These are phyloP conservation scores for Styela clava DNA, from an alignment of 23 tunicate genomes.

Conservation along the genomic window DNA sequence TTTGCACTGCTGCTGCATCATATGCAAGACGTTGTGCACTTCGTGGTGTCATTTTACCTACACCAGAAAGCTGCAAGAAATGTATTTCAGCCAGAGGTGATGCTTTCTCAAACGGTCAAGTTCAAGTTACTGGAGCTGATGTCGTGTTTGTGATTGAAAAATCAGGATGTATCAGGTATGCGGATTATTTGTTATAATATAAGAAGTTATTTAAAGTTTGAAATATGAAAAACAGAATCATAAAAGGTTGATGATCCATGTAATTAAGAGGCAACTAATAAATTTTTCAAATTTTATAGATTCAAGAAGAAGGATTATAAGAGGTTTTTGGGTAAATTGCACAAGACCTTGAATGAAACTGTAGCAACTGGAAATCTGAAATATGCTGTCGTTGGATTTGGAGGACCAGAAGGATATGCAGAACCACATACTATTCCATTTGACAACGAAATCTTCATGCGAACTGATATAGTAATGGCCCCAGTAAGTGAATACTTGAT, in stretches of 20 bases:
- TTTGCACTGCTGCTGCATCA: conserved; percentile 58
- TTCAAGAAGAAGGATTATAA: conserved; percentile 29
- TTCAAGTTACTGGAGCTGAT: conserved; percentile 45
- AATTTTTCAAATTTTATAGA: conserved; percentile 1
- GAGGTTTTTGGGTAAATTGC: conserved; percentile 1
- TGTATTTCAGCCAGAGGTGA: conserved; percentile 44
- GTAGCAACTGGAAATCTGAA: conserved; percentile 13
- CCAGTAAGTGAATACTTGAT: background rate
- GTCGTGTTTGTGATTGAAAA: conserved; percentile 72
- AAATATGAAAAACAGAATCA: too few species aligned
- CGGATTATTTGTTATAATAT: too few species aligned
- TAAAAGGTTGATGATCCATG: too few species aligned
- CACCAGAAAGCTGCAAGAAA: conserved; percentile 57
- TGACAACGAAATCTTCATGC: conserved; percentile 15
- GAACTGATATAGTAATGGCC: background rate
- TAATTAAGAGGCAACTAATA: too few species aligned
- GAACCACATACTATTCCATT: conserved; percentile 65
- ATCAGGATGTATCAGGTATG: conserved; percentile 67
- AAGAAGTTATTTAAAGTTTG: background rate
- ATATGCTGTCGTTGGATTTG: conserved; percentile 77
- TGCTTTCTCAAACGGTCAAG: conserved; percentile 13
- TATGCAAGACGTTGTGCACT: conserved; percentile 62
- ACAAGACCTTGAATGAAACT: background rate
- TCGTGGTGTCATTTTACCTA: conserved; percentile 45
- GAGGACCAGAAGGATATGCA: conserved; percentile 57